Percentiles rank a stretch among this genome's conserved stretches.
Conservation (phyloP, 2,888 invertebrate genomes). For the Tyria jacobaeae region DNA sequence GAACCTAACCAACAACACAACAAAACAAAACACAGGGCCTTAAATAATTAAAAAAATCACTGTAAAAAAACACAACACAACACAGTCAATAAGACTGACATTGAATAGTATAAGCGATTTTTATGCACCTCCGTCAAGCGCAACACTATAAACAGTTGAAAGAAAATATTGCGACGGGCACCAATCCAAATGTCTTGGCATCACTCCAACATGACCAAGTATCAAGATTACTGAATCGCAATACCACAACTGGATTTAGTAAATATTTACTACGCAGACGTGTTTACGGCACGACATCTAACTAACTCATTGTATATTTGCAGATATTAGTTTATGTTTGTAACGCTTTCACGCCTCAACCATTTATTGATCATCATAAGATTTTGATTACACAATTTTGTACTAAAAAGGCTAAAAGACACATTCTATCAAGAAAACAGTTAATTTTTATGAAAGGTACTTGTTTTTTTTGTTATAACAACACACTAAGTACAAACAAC, state of each 20-base stretch:
- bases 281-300: too few species aligned
- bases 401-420: too few species aligned
- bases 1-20: background rate
- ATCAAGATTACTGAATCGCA: background rate
- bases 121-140: background rate
- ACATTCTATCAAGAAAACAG: background rate
- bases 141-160: too few species aligned
- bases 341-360: background rate
- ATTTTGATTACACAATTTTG: too few species aligned
- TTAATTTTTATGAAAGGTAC: too few species aligned
- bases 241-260: background rate
- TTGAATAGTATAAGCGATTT: background rate
- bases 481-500: too few species aligned
- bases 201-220: background rate
- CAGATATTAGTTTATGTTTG: background rate
- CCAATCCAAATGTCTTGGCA: conserved; percentile 5
- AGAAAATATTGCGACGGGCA: conserved; percentile 8
- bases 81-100: background rate
- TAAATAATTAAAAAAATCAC: background rate
- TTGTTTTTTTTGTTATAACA: too few species aligned
- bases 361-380: background rate
- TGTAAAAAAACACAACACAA: background rate
- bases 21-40: too few species aligned
- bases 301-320: too few species aligned
- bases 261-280: too few species aligned